phyloP scores from a whole-genome alignment of 2,888 invertebrate species.

The Heliconius charithonia region DNA sequence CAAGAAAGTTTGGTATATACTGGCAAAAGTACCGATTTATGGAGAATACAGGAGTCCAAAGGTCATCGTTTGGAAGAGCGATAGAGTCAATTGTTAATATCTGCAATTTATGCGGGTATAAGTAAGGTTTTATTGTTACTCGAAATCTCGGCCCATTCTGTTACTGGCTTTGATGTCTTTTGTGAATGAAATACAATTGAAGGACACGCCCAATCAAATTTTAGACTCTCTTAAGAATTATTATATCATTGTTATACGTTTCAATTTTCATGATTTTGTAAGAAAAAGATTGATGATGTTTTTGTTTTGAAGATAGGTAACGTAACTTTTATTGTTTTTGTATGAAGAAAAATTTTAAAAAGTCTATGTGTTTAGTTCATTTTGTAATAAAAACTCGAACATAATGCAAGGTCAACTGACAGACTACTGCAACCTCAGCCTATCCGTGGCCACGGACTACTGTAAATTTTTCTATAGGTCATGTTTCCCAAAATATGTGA shows the following conservation, averaged over 20 bases:
- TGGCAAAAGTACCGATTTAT: constrained; percentile 46
- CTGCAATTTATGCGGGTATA: constrained; percentile 64
- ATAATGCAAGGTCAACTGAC: too few species aligned
- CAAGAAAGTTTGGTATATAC: neutral
- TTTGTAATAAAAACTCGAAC: too few species aligned
- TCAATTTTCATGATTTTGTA: constrained; percentile 20
- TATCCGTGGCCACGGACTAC: too few species aligned
- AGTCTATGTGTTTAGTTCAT: neutral
- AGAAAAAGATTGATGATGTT: constrained; percentile 3
- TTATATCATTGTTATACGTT: constrained; percentile 21
- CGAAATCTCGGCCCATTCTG: constrained; percentile 54
- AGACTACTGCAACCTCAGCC: too few species aligned
- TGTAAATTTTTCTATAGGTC: too few species aligned
- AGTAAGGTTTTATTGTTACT: constrained; percentile 62
- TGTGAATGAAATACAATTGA: constrained; percentile 44
- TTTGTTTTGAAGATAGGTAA: neutral
- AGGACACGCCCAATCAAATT: constrained; percentile 34
- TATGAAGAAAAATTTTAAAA: neutral
- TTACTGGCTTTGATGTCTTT: constrained; percentile 52
- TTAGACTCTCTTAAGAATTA: constrained; percentile 13
- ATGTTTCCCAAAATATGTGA: too few species aligned
- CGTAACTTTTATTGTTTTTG: neutral
- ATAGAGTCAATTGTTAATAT: constrained; percentile 60
- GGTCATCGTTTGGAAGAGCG: constrained; percentile 57
- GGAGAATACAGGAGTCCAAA: constrained; percentile 57